Evolutionary conservation across 1,140 invertebrate genomes (phyloP).

Genomic region (Manduca sexta): DNA sequence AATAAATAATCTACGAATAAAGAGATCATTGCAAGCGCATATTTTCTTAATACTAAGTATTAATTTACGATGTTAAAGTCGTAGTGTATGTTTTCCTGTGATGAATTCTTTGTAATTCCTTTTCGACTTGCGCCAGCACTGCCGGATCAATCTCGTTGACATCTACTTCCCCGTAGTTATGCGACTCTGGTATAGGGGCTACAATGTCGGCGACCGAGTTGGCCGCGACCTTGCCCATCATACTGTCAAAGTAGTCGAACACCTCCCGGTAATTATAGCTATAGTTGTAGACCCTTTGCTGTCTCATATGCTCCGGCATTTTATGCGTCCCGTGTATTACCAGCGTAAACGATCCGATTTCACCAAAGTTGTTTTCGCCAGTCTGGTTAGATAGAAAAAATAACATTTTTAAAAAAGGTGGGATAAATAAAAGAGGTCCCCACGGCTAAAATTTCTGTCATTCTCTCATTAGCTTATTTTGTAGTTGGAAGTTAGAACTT

Average conservation of each 20-base stretch:
- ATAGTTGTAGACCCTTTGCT: conserved; percentile 73
- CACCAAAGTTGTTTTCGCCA: conserved; percentile 70
- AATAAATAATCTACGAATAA: too few species aligned
- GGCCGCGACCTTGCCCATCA: conserved; percentile 6
- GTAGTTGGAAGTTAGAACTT: too few species aligned
- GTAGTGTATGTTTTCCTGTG: conserved; percentile 25
- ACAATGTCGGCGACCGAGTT: conserved; percentile 20
- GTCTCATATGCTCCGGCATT: conserved; percentile 76
- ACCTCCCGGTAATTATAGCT: conserved; percentile 60
- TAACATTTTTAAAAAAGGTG: not conserved
- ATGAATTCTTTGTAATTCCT: conserved; percentile 51
- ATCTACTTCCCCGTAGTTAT: conserved; percentile 22
- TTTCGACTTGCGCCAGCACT: conserved; percentile 41
- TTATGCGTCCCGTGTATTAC: conserved; percentile 81
- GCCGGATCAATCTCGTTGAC: conserved; percentile 30
- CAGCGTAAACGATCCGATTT: conserved; percentile 73
- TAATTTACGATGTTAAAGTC: not conserved
- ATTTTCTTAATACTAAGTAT: not conserved
- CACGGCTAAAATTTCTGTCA: too few species aligned
- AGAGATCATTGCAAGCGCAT: too few species aligned
- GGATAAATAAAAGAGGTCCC: too few species aligned
- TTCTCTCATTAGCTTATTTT: too few species aligned
- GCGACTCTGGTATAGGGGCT: conserved; percentile 30
- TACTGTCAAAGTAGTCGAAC: conserved; percentile 25
- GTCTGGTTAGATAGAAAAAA: conserved; percentile 37